Evolutionary conservation across 1,140 invertebrate genomes (phyloP).

Genomic region (Pseudomyrmex gracilis): DNA sequence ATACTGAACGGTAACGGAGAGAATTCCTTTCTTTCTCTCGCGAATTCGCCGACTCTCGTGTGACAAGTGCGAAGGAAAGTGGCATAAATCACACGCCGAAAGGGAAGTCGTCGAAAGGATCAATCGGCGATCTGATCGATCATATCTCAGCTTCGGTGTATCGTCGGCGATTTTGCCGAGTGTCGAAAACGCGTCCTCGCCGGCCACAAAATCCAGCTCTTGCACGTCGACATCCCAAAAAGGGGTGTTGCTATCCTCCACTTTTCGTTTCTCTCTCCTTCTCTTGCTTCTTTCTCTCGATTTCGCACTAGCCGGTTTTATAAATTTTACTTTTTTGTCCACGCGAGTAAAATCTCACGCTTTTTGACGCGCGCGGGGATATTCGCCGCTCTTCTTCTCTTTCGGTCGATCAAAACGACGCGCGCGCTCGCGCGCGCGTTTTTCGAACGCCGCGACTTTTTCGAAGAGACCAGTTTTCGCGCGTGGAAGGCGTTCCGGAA

Average conservation of each 20-base stretch:
- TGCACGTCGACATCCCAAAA: slow-evolving; percentile 68
- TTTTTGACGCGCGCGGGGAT: neutral
- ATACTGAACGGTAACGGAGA: neutral
- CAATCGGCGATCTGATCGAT: slow-evolving; percentile 32
- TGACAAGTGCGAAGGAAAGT: neutral
- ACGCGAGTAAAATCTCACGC: neutral
- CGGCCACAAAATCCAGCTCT: slow-evolving; percentile 65
- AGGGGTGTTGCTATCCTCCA: neutral
- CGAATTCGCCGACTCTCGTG: neutral
- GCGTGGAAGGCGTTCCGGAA: no score
- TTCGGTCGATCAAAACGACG: no score
- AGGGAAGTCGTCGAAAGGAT: neutral
- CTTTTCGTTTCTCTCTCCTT: neutral
- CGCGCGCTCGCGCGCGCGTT: no score
- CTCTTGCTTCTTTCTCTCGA: neutral
- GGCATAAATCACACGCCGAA: no score
- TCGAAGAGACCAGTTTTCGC: no score
- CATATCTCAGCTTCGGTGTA: slow-evolving; percentile 54
- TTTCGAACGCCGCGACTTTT: no score
- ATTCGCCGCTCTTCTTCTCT: neutral
- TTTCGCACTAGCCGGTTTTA: neutral
- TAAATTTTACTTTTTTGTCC: neutral
- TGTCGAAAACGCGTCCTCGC: slow-evolving; percentile 70
- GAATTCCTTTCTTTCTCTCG: neutral
- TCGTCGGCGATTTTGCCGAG: slow-evolving; percentile 20